Percentiles rank a stretch among this genome's conserved stretches.
Conservation (phyloP, 2,888 invertebrate genomes). For the Holacanthella duospinosa region DNA sequence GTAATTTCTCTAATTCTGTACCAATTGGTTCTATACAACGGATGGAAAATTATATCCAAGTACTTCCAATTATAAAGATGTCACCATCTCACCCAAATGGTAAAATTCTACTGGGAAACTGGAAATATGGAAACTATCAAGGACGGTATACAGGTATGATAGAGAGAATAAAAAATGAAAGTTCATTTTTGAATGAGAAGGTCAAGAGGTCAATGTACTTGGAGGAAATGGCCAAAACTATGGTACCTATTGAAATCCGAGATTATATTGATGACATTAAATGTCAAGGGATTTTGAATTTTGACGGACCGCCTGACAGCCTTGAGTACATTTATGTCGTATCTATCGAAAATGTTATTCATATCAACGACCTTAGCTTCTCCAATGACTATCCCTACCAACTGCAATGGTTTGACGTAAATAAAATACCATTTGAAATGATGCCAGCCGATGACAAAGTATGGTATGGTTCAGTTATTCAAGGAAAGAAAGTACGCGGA, state of each 20-base stretch:
- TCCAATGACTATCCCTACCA: neutral
- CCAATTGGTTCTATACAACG: no score
- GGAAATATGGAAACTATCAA: neutral
- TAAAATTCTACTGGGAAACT: slow-evolving; percentile 2
- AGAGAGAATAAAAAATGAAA: neutral
- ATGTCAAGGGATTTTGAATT: neutral
- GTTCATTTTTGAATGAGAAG: neutral
- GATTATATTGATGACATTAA: neutral
- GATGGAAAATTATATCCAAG: neutral
- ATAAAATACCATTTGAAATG: slow-evolving; percentile 2
- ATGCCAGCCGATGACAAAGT: slow-evolving; percentile 4
- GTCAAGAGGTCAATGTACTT: neutral
- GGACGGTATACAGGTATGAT: slow-evolving; percentile 7
- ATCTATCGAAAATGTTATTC: neutral
- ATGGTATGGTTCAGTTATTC: neutral
- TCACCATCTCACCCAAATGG: neutral
- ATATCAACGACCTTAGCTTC: neutral
- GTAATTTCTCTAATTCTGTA: no score
- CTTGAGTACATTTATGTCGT: neutral
- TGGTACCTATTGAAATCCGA: neutral
- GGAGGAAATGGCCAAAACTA: neutral
- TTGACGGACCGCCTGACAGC: slow-evolving; percentile 7
- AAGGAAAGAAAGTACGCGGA: slow-evolving; percentile 1
- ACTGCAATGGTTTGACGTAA: slow-evolving; percentile 5
- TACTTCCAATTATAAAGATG: neutral